Conservation (phyloP, 2,113 vertebrate species). For the Progne subis region DNA sequence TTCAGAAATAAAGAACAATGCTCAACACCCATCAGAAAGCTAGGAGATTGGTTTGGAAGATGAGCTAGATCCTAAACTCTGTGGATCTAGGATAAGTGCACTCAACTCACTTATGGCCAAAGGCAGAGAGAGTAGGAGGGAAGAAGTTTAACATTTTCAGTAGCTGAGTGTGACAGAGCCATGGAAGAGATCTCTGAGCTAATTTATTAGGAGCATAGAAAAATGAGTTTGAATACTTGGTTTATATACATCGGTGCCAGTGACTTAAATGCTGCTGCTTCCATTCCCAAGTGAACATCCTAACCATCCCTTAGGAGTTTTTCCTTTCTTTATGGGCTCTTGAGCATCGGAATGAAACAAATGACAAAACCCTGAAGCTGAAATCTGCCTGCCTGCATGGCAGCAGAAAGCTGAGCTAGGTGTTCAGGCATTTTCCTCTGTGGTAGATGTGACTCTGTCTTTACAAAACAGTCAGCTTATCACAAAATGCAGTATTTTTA, state of each 20-base stretch:
- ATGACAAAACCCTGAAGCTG: not conserved
- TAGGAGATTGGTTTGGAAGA: not conserved
- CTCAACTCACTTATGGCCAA: not conserved
- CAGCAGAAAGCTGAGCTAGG: not conserved
- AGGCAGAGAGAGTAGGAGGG: not conserved
- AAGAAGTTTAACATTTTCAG: not conserved
- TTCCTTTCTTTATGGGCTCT: not conserved
- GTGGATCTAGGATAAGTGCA: not conserved
- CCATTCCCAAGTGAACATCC: not conserved
- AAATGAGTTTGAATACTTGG: not conserved
- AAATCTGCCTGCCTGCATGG: fast-evolving
- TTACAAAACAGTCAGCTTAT: not conserved
- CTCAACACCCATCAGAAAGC: not conserved
- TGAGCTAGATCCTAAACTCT: not conserved
- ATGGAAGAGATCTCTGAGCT: not conserved
- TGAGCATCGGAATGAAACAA: not conserved
- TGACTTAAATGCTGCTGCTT: not conserved
- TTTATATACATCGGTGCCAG: not conserved
- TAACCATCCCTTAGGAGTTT: not conserved
- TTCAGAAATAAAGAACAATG: not conserved
- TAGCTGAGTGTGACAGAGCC: not conserved
- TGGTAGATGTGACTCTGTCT: fast-evolving
- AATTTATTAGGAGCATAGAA: not conserved
- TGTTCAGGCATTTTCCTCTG: not conserved
- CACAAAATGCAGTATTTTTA: not conserved